Base-by-base conservation (phyloP, 2,797 vertebrate genomes). In the Sylvia borin region DNA sequence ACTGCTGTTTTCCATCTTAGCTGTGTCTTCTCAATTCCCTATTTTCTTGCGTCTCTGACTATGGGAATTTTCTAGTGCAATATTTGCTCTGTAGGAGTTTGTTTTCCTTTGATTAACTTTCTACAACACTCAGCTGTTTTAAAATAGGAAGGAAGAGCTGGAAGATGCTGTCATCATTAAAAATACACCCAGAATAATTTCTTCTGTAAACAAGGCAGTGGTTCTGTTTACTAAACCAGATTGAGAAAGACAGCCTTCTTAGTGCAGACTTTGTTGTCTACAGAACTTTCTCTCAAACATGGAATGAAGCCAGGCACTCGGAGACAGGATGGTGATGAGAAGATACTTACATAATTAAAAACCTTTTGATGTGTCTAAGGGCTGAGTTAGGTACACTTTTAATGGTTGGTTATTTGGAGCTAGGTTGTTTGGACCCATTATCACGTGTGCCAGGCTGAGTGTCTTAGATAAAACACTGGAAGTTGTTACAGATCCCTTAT, bases 61-160 rank as follows among this genome's bases (percentile, higher is more conserved):
- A 0, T 29, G 34, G 74, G 51, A 82, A 45, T 85, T 85, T 88
- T 65, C 32, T 70, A 58, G 58, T 31, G 40, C 22, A 48, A 1
- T 81, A 66, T 78, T 72, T 91, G 36, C 10, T 5, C 58, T 1
- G 10, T n/a, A 71, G 34, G 64, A 64, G 25, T 92, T 76, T 90
- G 25, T 88, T 96, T 94, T 66, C 34, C 42, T 91, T 83, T 85
- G 24, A 83, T 82, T 67, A 90, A 74, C 25, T 90, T 95, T 74
- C 24, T 85, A 1, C 38, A 62, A 34, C 5, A 6, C 45, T 90
- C 32, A 21, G 50, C 79, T 80, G 13, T 77, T 93, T 80, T 65
- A 40, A 77, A 78, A 48, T 53, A 40, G 42, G n/a, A 70, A 81
- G 45, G 50, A 38, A 84, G 71, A 81, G 38, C 47, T 61, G 60